Evolutionary conservation across 2,113 vertebrate genomes (phyloP), one percentile per base, ranked within the genome.

Genomic region (Macrotus californicus): DNA sequence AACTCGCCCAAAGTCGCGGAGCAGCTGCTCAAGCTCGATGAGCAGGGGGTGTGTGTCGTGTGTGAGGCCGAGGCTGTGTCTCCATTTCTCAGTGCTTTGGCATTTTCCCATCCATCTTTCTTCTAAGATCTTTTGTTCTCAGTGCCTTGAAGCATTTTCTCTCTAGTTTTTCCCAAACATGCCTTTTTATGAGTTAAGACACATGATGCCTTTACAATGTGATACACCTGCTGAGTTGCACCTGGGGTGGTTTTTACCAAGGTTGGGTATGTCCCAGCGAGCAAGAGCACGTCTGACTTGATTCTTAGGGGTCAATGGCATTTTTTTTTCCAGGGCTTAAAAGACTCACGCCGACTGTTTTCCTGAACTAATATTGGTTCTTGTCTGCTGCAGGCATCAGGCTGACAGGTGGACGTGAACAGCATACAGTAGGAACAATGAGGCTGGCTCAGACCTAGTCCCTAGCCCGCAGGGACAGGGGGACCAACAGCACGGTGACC

Each of bases 21-120:
- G 91, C 99, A 99, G 93, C 98, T 99, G 14, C 99, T 99, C 83
- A 99, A 99, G 97, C 98, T 99, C 61, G 99, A 99, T 81, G 99
- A 99, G 90, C 99, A 99, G 97, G 99, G 99, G 99, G 99, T 99
- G 97, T 93, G 99, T 98, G 83, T 2, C 10, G 1, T 0, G 16
- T 3, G 4, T 1, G 76, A 24, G 19, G n/a, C 36, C 10, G 5
- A 11, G 5, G 3, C 26, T 6, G 6, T 9, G 19, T 26, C 56
- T 29, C 59, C 59, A 3, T 31, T 22, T 89, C 29, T 48, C 6
- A 22, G 31, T 6, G 39, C 72, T 61, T 52, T 2, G 2, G 36
- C 2, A 4, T 9, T 50, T 79, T 22, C 50, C n/a, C n/a, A 6
- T 46, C 39, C 39, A 2, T 26, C 66, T 96, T 61, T 31, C 22